Evolutionary conservation across 2,888 invertebrate genomes (phyloP).

Genomic region (Drosophila maculinotata): DNA sequence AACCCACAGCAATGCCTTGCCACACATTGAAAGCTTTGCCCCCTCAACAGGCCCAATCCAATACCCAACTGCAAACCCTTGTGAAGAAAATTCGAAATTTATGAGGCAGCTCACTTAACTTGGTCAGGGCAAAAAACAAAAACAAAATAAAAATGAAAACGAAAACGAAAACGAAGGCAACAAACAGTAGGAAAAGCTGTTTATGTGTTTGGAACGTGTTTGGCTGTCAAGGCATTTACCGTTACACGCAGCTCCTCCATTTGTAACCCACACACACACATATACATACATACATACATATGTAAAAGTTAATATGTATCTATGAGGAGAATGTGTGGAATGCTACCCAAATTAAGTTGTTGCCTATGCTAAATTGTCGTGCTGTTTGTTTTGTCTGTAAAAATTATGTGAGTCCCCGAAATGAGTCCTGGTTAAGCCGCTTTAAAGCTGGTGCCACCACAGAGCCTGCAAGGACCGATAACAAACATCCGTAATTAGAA

Average conservation of each 20-base stretch:
- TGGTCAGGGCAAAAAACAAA: slow-evolving; percentile 28
- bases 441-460: slow-evolving; percentile 31
- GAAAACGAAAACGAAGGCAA: slow-evolving; percentile 18
- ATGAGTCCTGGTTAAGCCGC: slow-evolving; percentile 57
- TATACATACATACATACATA: slow-evolving; percentile 1
- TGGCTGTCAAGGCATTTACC: slow-evolving; percentile 50
- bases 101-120: slow-evolving; percentile 63
- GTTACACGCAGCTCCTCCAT: slow-evolving; percentile 63
- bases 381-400: slow-evolving; percentile 17
- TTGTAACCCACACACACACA: slow-evolving; percentile 41
- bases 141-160: slow-evolving; percentile 8
- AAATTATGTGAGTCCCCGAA: slow-evolving; percentile 44
- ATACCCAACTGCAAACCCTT: slow-evolving; percentile 12
- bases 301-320: slow-evolving; percentile 28
- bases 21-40: slow-evolving; percentile 19
- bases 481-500: slow-evolving; percentile 66
- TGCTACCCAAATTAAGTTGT: slow-evolving; percentile 65
- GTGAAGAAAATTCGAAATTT: slow-evolving; percentile 60
- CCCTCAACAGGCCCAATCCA: neutral
- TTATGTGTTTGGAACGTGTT: slow-evolving; percentile 73
- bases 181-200: slow-evolving; percentile 63
- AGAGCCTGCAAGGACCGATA: slow-evolving; percentile 46
- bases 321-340: slow-evolving; percentile 38
- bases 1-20: slow-evolving; percentile 17
- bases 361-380: slow-evolving; percentile 65